Evolutionary conservation across 2,888 invertebrate genomes (phyloP), one percentile per base, ranked within the genome.

Genomic region (Erebia palarica): DNA sequence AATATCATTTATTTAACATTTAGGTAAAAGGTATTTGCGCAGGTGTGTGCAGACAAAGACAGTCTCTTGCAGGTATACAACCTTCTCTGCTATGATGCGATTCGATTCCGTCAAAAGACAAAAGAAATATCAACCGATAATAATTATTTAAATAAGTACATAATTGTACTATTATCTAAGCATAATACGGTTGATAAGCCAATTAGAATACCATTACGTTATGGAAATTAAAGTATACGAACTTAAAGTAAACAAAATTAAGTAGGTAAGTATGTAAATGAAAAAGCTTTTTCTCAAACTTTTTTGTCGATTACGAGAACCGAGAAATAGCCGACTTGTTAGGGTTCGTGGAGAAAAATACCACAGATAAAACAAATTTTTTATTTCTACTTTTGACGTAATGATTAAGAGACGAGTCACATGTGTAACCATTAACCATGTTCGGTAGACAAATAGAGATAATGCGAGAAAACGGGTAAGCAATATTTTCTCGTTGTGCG

Each of bases 21-120:
- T 21, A 21, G 57, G 27, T 70, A 66, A 66, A 49, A 63, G 63
- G 21, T 82, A 76, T 85, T 86, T 84, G 74, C 73, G 79, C 86
- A 87, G 83, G 81, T 88, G 86, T 76, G 36, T 58, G 60, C 51
- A 11, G 27, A 59, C 21, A 68, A 53, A 21, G 27, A 51, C 47
- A 7, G 16, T 42, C 16, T 55, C 53, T 42, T 55, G 51, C 42
- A 16, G 36, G 36, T 36, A 65, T 55, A 14, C 36, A 65, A 55
- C 63, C 49, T 64, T 21, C 21, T 49, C 10, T 21, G 36, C 13
- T 53, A 53, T 55, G 42, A 65, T 16, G 53, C 36, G 18, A 55
- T 11, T 13, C 36, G 42, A 65, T 36, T 42, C 51, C 55, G 55
- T 65, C 7, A 11, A 65, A 65, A 42, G 27, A 42, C 21, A 49